phyloP scores from a whole-genome alignment of 2,113 vertebrate species.

The Otis tarda region DNA sequence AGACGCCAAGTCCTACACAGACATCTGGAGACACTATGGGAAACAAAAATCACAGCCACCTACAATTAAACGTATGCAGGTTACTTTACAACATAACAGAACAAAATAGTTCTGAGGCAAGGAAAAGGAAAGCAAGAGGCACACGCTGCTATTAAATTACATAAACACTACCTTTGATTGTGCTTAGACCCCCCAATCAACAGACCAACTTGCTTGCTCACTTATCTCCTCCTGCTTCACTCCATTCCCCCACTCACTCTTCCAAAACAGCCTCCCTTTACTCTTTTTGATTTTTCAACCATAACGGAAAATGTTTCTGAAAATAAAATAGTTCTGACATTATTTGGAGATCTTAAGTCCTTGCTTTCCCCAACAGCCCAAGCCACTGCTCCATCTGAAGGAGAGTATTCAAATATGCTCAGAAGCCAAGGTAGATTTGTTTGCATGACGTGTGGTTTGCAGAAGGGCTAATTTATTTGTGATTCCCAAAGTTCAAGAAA shows the following conservation, averaged over 20 bases:
- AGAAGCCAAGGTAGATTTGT: background rate
- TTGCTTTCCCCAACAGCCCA: background rate
- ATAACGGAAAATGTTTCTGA: background rate
- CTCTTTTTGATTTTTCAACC: slow-evolving; percentile 13
- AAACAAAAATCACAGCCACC: slow-evolving; percentile 13
- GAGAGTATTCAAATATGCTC: background rate
- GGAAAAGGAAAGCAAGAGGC: slow-evolving; percentile 12
- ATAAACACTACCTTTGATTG: slow-evolving; percentile 25
- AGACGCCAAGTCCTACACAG: background rate
- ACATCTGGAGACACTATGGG: background rate
- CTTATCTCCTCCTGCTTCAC: slow-evolving; percentile 29
- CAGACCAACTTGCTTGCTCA: slow-evolving; percentile 29
- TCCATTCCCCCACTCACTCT: background rate
- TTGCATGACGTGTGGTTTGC: background rate
- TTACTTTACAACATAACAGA: background rate
- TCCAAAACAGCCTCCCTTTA: slow-evolving; percentile 32
- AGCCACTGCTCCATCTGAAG: background rate
- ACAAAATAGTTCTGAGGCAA: background rate
- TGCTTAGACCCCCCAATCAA: slow-evolving; percentile 32
- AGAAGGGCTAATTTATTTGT: background rate
- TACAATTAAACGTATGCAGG: background rate
- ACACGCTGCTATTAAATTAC: slow-evolving; percentile 1
- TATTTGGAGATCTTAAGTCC: background rate
- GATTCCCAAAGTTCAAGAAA: background rate
- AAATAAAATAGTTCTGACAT: slow-evolving; percentile 20